Evolutionary conservation across 2,888 invertebrate species (phyloP).

Genomic region (Chaetoderma sp.): DNA sequence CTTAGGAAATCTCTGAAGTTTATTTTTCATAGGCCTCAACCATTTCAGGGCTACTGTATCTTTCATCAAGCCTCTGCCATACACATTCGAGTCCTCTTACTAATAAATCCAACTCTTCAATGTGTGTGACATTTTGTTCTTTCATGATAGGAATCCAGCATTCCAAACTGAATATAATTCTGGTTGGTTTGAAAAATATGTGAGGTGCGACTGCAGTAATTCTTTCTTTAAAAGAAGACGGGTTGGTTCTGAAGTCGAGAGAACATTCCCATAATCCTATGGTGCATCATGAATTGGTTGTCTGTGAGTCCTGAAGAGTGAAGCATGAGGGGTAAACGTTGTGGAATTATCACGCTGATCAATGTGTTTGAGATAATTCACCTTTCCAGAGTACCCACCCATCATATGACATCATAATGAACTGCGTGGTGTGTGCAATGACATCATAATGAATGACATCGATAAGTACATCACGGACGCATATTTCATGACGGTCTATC

Average conservation of each 20-base stretch:
- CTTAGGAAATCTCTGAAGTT: conserved; percentile 15
- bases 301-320: no score
- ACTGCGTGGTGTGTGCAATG: no score
- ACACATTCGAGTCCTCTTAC: conserved; percentile 29
- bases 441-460: no score
- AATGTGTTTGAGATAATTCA: no score
- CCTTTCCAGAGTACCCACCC: no score
- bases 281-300: no score
- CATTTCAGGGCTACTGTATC: conserved; percentile 20
- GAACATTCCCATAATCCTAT: no score
- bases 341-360: no score
- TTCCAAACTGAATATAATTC: conserved; percentile 33
- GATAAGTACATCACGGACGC: no score
- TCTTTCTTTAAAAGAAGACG: conserved; percentile 26
- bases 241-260: not conserved
- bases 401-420: no score
- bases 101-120: conserved; percentile 31
- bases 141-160: conserved; percentile 22
- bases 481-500: no score
- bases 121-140: conserved; percentile 18
- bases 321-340: no score
- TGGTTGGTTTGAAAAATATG: conserved; percentile 29
- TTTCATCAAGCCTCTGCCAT: conserved; percentile 24
- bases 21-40: conserved; percentile 17
- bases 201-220: conserved; percentile 22